Evolutionary conservation across 2,888 invertebrate genomes (phyloP), one percentile per base, ranked within the genome.

Genomic region (Cephalotes varians): DNA sequence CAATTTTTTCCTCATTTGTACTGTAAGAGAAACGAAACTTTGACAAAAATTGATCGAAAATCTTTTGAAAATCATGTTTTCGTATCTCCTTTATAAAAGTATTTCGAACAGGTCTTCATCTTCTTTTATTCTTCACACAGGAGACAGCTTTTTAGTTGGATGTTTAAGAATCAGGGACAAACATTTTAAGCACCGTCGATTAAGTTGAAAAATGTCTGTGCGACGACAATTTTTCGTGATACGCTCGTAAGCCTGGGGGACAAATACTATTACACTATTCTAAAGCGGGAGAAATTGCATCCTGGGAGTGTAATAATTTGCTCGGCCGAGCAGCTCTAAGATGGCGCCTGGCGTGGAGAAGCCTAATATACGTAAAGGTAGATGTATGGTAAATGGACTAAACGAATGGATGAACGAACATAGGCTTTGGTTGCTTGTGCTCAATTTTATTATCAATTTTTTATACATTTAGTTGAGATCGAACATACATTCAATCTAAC

Each of bases 261-360:
- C 67, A 77, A 67, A 65, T 69, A 79, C 77, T 81, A 80, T 74
- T 73, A 60, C 72, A 80, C 80, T 82, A 80, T 72, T 74, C 60
- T 31, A 73, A 77, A 69, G 69, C 65, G 44, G 82, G 60, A 54
- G 77, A 89, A 89, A 89, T 86, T 86, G 86, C 86, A 76, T 84
- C 81, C 83, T 84, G 79, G 88, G 82, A 83, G 87, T 77, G 87
- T 87, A 88, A 90, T 90, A 90, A 90, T 90, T 90, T 88, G 90
- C 83, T 85, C 85, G 87, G 87, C 58, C 84, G 86, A 84, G 84
- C 89, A 79, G 51, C 44, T 54, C 12, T 65, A 80, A 86, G 85
- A 88, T 88, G 85, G 87, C 76, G 85, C 34, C 77, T 64, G 77
- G 60, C 49, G 6, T 21, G 67, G 62, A 34, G 40, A 58, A 76